Conservation (phyloP, 2,888 invertebrate species). For the Drosophila mercatorum region DNA sequence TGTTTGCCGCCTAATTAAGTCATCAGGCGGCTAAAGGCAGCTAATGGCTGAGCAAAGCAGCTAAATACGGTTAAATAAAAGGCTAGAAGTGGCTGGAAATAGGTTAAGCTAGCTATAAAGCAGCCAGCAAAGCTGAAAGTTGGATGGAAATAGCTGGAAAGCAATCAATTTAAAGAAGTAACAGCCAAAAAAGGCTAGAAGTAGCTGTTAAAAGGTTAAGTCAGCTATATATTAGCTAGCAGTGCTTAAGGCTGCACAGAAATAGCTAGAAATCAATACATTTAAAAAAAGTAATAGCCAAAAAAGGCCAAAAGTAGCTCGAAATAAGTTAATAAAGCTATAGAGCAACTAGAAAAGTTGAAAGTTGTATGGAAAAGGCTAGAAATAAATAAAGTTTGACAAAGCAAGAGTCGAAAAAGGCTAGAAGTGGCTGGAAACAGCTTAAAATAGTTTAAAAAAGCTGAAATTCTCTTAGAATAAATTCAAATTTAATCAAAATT, state of each 20-base stretch:
- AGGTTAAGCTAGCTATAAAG: too few relatives aligned
- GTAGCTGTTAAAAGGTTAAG: neutral
- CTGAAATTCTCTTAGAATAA: neutral
- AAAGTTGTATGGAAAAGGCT: neutral
- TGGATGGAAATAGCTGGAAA: neutral
- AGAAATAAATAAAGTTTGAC: too few relatives aligned
- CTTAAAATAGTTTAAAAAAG: neutral
- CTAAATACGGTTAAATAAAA: constrained; percentile 5
- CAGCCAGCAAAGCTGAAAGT: neutral
- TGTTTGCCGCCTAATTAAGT: constrained; percentile 81
- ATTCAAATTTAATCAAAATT: neutral
- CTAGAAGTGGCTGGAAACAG: neutral
- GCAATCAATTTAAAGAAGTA: neutral
- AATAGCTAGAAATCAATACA: too few relatives aligned
- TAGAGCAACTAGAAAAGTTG: neutral
- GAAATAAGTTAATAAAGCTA: too few relatives aligned
- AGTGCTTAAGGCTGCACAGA: too few relatives aligned
- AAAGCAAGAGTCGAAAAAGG: neutral
- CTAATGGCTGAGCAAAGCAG: constrained; percentile 25
- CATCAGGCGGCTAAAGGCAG: constrained; percentile 69
- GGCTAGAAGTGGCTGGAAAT: neutral
- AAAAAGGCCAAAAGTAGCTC: neutral
- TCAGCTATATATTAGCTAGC: too few relatives aligned
- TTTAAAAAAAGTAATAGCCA: too few relatives aligned
- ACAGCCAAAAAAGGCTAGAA: neutral